These are phyloP conservation scores for Artemia franciscana DNA, from an alignment of 1,140 invertebrate genomes.

Conservation along the genomic window DNA sequence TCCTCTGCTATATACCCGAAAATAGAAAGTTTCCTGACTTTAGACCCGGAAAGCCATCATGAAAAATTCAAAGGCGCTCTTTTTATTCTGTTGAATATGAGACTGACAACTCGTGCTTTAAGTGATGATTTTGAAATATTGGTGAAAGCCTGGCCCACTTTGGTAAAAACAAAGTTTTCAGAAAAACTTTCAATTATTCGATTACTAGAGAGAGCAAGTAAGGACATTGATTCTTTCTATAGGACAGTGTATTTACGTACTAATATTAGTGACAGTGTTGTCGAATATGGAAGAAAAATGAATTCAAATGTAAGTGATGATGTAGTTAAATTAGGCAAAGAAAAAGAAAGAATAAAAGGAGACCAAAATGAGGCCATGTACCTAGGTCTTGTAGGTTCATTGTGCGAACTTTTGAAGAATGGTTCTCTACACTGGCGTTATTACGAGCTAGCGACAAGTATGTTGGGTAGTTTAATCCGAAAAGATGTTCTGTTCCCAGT, in stretches of 20 bases:
- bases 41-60: constrained; percentile 31
- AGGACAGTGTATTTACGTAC: neutral
- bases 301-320: neutral
- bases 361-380: neutral
- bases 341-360: neutral
- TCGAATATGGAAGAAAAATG: neutral
- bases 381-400: neutral
- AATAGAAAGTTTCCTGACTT: neutral
- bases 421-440: constrained; percentile 42
- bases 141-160: constrained; percentile 41
- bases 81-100: constrained; percentile 43
- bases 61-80: constrained; percentile 53
- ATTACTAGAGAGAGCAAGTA: constrained; percentile 35
- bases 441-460: constrained; percentile 40
- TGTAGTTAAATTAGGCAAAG: neutral
- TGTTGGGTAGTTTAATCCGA: constrained; percentile 43
- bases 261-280: neutral
- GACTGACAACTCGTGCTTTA: constrained; percentile 32
- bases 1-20: neutral
- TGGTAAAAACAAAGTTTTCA: constrained; percentile 42
- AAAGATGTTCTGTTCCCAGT: constrained; percentile 37
- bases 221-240: constrained; percentile 24
- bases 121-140: constrained; percentile 51
- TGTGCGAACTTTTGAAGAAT: neutral
- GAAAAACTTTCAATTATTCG: constrained; percentile 55